Percentiles rank a stretch among this genome's conserved stretches.
phyloP scores from a whole-genome alignment of 2,888 invertebrate genomes.

The Thalpophila matura region DNA sequence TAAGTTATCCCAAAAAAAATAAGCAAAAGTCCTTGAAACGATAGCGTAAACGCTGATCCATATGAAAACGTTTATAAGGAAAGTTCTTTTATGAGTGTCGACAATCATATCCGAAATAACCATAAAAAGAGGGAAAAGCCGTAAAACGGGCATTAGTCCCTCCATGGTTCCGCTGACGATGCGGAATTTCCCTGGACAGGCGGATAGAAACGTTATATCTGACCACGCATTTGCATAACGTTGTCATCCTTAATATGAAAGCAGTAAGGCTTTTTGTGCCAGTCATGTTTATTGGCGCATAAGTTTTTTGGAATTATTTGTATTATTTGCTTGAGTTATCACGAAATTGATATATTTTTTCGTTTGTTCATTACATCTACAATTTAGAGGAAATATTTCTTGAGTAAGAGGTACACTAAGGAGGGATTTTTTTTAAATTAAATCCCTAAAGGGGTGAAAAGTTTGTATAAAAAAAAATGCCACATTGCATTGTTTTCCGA shows the following conservation, averaged over 20 bases:
- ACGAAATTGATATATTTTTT: constrained; percentile 1
- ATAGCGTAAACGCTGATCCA: constrained; percentile 62
- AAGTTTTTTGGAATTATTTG: constrained; percentile 49
- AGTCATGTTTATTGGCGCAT: constrained; percentile 55
- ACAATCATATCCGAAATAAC: constrained; percentile 84
- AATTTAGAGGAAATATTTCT: too few species aligned
- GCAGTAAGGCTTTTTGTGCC: constrained; percentile 60
- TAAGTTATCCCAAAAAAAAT: constrained; percentile 7
- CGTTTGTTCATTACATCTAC: background rate
- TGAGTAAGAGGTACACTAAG: too few species aligned
- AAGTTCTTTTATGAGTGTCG: constrained; percentile 81
- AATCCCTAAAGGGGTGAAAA: too few species aligned
- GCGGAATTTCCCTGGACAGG: constrained; percentile 69
- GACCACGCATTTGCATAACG: constrained; percentile 61
- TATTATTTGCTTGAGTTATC: constrained; percentile 32
- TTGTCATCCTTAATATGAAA: constrained; percentile 61
- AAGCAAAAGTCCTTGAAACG: constrained; percentile 32
- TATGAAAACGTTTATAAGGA: constrained; percentile 74
- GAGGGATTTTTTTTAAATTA: too few species aligned
- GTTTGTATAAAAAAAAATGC: too few species aligned
- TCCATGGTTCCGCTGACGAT: constrained; percentile 78
- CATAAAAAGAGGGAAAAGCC: constrained; percentile 82
- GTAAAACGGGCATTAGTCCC: constrained; percentile 86
- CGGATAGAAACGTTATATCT: constrained; percentile 68
- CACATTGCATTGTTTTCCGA: too few species aligned